A percentile compares a stretch with the other conserved stretches of the same genome.
These are phyloP conservation scores for Crioceris asparagi DNA, from an alignment of 2,888 invertebrate genomes.

Conservation along the genomic window DNA sequence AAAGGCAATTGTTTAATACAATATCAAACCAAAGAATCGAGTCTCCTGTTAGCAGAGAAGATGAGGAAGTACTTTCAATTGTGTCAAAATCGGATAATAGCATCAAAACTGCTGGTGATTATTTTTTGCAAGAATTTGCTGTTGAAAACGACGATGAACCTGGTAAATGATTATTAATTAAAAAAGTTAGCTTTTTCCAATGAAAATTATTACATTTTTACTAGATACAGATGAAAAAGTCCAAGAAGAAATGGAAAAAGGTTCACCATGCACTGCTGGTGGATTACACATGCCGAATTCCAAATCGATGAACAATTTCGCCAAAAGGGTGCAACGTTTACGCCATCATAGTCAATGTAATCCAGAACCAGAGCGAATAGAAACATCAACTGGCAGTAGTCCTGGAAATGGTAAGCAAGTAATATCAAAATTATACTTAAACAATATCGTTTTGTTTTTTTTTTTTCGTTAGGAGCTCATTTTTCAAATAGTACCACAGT, in stretches of 20 bases:
- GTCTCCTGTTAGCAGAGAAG: constrained; percentile 34
- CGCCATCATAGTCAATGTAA: constrained; percentile 55
- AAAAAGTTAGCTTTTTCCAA: too few relatives aligned
- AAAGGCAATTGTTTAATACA: too few relatives aligned
- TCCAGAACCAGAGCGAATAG: constrained; percentile 35
- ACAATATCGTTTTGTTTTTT: constrained; percentile 2
- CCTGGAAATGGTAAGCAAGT: constrained; percentile 37
- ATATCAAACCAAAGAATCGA: constrained; percentile 29
- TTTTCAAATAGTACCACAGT: constrained; percentile 35
- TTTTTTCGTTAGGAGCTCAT: constrained; percentile 16
- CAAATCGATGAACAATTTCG: constrained; percentile 45
- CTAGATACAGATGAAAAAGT: constrained; percentile 28
- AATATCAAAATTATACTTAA: constrained; percentile 6
- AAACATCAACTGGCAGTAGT: constrained; percentile 38
- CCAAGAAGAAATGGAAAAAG: constrained; percentile 29
- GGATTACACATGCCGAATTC: constrained; percentile 52
- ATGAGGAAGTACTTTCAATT: constrained; percentile 46
- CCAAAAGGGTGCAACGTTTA: constrained; percentile 46
- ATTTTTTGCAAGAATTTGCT: constrained; percentile 34
- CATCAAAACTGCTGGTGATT: constrained; percentile 28
- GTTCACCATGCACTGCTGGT: constrained; percentile 46
- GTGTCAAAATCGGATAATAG: constrained; percentile 33
- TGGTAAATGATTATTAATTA: too few relatives aligned
- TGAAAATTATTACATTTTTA: constrained; percentile 35
- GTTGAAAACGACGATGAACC: constrained; percentile 8